Conservation (phyloP, 2,888 invertebrate species). For the Mongoloraphidia duomilia region DNA sequence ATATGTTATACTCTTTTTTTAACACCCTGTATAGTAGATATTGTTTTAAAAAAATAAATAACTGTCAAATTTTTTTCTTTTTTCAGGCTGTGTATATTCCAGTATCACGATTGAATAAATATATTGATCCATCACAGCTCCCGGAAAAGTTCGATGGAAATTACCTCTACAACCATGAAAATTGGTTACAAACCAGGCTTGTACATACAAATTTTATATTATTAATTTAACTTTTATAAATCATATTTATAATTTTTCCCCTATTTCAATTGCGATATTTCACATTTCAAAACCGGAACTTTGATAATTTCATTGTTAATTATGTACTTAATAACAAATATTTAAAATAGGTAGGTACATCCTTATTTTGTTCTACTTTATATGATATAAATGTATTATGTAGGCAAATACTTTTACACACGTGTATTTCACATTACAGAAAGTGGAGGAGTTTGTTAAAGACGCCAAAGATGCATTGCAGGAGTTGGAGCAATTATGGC, state of each 20-base stretch:
- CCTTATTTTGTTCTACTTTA: too few species aligned
- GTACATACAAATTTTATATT: constrained; percentile 29
- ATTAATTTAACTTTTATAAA: neutral
- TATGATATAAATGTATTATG: too few species aligned
- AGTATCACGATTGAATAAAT: constrained; percentile 49
- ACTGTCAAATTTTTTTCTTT: constrained; percentile 7
- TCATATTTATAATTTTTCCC: too few species aligned
- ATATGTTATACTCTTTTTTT: too few species aligned
- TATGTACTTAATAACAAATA: too few species aligned
- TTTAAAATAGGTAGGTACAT: too few species aligned
- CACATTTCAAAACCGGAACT: too few species aligned
- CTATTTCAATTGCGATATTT: too few species aligned
- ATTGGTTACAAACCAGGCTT: constrained; percentile 62
- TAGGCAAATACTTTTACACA: constrained; percentile 2
- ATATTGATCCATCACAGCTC: constrained; percentile 53
- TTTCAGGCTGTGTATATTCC: constrained; percentile 57
- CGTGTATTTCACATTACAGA: constrained; percentile 28
- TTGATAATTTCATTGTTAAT: too few species aligned
- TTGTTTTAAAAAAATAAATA: neutral
- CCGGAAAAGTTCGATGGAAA: constrained; percentile 59
- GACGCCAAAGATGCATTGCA: constrained; percentile 41
- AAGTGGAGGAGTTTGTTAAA: constrained; percentile 50
- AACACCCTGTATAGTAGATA: neutral
- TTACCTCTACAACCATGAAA: constrained; percentile 50
- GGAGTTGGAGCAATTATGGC: constrained; percentile 46